Percentiles rank a stretch among this genome's conserved stretches.
Conservation (phyloP, 1,140 invertebrate species). For the Cydia strobilella region DNA sequence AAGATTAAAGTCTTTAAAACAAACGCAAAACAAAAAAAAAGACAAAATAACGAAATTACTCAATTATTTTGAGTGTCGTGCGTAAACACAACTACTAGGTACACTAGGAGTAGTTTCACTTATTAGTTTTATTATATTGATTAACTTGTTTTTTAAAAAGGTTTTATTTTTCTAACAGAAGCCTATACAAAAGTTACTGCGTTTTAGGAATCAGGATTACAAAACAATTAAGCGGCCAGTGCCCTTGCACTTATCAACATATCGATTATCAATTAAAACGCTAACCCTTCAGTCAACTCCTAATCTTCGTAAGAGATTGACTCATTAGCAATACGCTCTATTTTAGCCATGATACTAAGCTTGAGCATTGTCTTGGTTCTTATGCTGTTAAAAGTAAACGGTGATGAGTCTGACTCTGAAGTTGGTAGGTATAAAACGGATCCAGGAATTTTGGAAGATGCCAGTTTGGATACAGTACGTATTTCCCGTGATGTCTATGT, state of each 20-base stretch:
- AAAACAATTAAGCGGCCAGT: constrained; percentile 6
- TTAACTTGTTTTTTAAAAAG: no score
- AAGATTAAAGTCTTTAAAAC: no score
- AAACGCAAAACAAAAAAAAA: no score
- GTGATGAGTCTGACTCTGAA: neutral
- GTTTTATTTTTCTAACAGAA: no score
- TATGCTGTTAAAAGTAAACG: constrained; percentile 5
- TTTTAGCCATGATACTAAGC: neutral
- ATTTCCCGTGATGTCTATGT: neutral
- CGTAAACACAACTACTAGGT: no score
- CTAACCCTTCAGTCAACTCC: constrained; percentile 35
- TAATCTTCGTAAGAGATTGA: constrained; percentile 32
- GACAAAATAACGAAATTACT: no score
- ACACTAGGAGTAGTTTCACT: no score
- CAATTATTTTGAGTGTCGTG: no score
- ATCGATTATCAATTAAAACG: constrained; percentile 3
- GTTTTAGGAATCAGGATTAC: constrained; percentile 9
- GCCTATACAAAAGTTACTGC: neutral
- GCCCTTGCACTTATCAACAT: constrained; percentile 31
- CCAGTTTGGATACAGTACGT: constrained; percentile 66
- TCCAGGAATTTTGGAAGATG: constrained; percentile 58
- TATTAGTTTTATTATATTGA: no score
- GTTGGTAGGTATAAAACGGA: constrained; percentile 38
- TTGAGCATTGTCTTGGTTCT: neutral
- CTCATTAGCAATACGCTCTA: constrained; percentile 32